Percentiles rank a stretch among this genome's conserved stretches.
phyloP scores from a whole-genome alignment of 2,797 vertebrate genomes.

The Momotus momota region DNA sequence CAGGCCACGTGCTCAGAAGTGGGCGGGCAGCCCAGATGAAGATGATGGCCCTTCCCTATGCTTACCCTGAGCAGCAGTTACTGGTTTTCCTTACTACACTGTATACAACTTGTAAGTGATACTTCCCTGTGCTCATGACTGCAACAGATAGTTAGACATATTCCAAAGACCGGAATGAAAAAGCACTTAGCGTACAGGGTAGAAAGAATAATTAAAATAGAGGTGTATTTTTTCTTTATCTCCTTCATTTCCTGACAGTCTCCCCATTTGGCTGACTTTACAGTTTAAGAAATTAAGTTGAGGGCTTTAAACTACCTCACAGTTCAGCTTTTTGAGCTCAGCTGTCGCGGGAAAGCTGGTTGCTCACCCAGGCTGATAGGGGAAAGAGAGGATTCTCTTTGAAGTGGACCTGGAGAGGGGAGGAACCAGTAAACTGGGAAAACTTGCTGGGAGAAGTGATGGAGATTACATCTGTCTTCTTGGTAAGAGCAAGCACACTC shows the following conservation, averaged over 20 bases:
- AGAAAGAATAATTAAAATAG: background rate
- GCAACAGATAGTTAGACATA: background rate
- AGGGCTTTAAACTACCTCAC: background rate
- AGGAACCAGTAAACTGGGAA: background rate
- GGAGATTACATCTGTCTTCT: background rate
- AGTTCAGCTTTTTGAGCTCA: background rate
- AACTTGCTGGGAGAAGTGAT: background rate
- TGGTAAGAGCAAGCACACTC: background rate
- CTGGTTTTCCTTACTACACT: background rate
- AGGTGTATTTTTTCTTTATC: background rate
- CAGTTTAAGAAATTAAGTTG: background rate
- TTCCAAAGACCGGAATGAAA: background rate
- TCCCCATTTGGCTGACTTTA: background rate
- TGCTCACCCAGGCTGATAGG: background rate
- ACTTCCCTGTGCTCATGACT: too few relatives aligned
- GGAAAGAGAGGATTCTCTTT: background rate
- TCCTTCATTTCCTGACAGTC: background rate
- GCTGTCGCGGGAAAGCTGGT: background rate
- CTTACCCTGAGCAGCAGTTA: background rate
- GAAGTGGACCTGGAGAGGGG: background rate
- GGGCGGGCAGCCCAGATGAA: background rate
- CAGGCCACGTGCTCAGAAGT: background rate
- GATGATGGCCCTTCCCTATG: too few relatives aligned
- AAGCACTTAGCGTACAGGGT: background rate
- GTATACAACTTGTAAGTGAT: accelerated